phyloP scores from a whole-genome alignment of 1,140 invertebrate genomes.

The Aporrectodea caliginosa region DNA sequence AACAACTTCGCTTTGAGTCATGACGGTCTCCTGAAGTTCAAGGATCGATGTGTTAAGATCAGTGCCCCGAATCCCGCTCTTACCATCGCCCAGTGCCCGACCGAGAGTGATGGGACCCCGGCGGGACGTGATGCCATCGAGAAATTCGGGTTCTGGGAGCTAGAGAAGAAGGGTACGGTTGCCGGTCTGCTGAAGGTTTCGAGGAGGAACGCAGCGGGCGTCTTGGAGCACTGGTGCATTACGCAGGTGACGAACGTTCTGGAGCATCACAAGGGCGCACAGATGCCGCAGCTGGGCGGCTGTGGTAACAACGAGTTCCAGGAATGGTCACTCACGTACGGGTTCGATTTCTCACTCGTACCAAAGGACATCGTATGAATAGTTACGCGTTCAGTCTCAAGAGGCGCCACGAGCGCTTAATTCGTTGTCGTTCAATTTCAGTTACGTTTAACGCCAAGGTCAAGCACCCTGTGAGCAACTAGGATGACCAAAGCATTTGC shows the following conservation, averaged over 20 bases:
- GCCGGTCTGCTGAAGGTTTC: conserved; percentile 6
- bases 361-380: neutral
- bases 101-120: neutral
- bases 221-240: conserved; percentile 20
- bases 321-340: conserved; percentile 29
- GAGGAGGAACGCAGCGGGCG: neutral
- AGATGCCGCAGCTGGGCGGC: conserved; percentile 28
- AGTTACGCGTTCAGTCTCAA: too few species aligned
- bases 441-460: too few species aligned
- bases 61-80: conserved; percentile 12
- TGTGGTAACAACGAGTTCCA: conserved; percentile 23
- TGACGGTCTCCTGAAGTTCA: conserved; percentile 29
- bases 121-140: conserved; percentile 1
- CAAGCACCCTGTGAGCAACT: too few species aligned
- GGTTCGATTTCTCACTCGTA: conserved; percentile 24
- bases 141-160: conserved; percentile 23
- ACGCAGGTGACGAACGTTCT: conserved; percentile 28
- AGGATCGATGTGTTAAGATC: conserved; percentile 31
- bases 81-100: conserved; percentile 24
- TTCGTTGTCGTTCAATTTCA: too few species aligned
- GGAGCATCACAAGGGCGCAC: conserved; percentile 16
- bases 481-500: too few species aligned
- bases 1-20: conserved; percentile 33
- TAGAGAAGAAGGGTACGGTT: conserved; percentile 8
- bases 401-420: too few species aligned